phyloP scores from a whole-genome alignment of 2,888 invertebrate species.

The Pristionchus entomophagus region DNA sequence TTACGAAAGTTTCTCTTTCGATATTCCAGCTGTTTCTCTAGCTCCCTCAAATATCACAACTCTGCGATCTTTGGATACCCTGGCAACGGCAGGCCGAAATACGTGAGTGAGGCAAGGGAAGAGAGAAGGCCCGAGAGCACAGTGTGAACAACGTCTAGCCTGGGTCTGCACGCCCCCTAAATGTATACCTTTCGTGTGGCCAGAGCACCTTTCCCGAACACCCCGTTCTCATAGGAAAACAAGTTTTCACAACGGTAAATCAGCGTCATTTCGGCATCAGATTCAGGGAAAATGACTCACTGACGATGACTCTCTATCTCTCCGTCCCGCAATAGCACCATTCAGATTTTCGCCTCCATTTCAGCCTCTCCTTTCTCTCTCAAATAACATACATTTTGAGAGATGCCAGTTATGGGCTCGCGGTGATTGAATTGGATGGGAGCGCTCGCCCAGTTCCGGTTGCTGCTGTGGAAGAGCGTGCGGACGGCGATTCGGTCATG shows the following conservation, averaged over 20 bases:
- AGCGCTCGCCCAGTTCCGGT: not conserved
- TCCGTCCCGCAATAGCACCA: not conserved
- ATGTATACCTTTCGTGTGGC: too few relatives aligned
- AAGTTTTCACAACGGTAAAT: too few relatives aligned
- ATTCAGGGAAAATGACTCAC: not conserved
- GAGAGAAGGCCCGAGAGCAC: not conserved
- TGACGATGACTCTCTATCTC: not conserved
- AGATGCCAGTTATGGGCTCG: not conserved
- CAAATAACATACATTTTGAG: not conserved
- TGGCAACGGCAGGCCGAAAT: not conserved
- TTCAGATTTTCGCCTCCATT: not conserved
- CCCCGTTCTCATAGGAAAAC: too few relatives aligned
- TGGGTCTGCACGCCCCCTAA: too few relatives aligned
- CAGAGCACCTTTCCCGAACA: too few relatives aligned
- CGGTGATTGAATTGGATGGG: not conserved
- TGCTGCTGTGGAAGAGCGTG: slow-evolving; percentile 32
- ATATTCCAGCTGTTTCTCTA: too few relatives aligned
- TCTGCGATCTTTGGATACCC: not conserved
- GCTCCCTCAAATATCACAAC: not conserved
- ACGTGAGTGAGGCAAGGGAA: not conserved
- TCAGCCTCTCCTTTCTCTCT: not conserved
- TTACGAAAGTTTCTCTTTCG: not conserved
- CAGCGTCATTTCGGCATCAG: not conserved
- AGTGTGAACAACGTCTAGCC: not conserved
- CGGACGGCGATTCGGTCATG: not conserved